Evolutionary conservation across 1,140 invertebrate genomes (phyloP).

Genomic region (Temnothorax curvispinosus): DNA sequence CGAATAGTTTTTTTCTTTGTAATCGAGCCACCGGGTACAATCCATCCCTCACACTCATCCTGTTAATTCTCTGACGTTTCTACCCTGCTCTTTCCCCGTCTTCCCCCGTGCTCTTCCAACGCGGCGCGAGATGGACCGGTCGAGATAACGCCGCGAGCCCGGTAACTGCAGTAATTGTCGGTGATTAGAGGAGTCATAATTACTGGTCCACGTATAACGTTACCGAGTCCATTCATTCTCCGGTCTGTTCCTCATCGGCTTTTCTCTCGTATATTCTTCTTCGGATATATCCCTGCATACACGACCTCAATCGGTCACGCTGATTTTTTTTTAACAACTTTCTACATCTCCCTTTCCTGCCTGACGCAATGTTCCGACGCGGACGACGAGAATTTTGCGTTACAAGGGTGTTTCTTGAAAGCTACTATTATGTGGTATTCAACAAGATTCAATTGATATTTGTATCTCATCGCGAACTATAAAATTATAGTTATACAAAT

Average conservation of each 20-base stretch:
- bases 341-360: background rate
- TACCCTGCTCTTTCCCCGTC: background rate
- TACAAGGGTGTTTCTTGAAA: background rate
- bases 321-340: slow-evolving; percentile 23
- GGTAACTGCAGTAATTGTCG: slow-evolving; percentile 83
- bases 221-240: slow-evolving; percentile 80
- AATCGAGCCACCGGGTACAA: slow-evolving; percentile 58
- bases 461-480: background rate
- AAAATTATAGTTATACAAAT: background rate
- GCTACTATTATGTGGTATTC: background rate
- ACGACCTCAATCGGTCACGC: background rate
- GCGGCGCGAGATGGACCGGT: slow-evolving; percentile 79
- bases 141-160: slow-evolving; percentile 80
- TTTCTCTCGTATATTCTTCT: slow-evolving; percentile 27
- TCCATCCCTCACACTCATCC: slow-evolving; percentile 24
- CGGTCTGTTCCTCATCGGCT: slow-evolving; percentile 58
- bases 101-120: slow-evolving; percentile 22
- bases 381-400: background rate
- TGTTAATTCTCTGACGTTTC: slow-evolving; percentile 46
- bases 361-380: slow-evolving; percentile 53
- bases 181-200: slow-evolving; percentile 85
- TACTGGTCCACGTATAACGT: slow-evolving; percentile 81
- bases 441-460: background rate
- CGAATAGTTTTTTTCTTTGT: slow-evolving; percentile 26
- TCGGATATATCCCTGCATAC: slow-evolving; percentile 7